Evolutionary conservation across 2,113 vertebrate species (phyloP).

Genomic region (Laticauda laticaudata): DNA sequence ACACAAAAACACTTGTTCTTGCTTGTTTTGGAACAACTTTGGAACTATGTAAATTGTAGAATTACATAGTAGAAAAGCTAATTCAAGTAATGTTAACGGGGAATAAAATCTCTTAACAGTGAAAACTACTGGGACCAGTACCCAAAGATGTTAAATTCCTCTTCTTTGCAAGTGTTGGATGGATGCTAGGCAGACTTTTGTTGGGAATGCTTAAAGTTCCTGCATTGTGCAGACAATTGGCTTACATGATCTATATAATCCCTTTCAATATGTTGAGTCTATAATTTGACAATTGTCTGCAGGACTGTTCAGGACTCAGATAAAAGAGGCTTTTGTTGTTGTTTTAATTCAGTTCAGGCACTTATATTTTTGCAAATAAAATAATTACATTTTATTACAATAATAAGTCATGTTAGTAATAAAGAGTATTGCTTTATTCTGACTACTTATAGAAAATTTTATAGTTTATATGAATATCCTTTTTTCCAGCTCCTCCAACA

Average conservation of each 20-base stretch:
- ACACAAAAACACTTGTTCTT: background rate
- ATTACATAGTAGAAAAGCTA: background rate
- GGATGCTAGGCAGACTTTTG: background rate
- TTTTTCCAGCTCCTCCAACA: slow-evolving; percentile 86
- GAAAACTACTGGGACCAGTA: background rate
- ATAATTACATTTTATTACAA: slow-evolving; percentile 43
- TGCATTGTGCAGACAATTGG: background rate
- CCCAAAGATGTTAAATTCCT: background rate
- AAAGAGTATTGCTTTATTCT: slow-evolving; percentile 58
- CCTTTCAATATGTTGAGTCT: background rate
- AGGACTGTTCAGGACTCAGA: background rate
- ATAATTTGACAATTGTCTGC: background rate
- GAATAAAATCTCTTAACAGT: background rate
- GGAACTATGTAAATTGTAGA: background rate
- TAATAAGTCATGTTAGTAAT: slow-evolving; percentile 37
- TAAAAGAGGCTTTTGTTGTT: background rate
- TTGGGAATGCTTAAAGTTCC: background rate
- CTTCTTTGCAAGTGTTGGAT: background rate
- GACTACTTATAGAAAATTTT: slow-evolving; percentile 79
- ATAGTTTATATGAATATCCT: slow-evolving; percentile 80
- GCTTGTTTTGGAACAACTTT: background rate
- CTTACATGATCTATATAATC: background rate
- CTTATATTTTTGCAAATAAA: slow-evolving; percentile 20
- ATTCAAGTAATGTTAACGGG: background rate
- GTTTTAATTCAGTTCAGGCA: slow-evolving; percentile 4